phyloP scores from a whole-genome alignment of 1,140 invertebrate genomes.

The Sinonovacula constricta region DNA sequence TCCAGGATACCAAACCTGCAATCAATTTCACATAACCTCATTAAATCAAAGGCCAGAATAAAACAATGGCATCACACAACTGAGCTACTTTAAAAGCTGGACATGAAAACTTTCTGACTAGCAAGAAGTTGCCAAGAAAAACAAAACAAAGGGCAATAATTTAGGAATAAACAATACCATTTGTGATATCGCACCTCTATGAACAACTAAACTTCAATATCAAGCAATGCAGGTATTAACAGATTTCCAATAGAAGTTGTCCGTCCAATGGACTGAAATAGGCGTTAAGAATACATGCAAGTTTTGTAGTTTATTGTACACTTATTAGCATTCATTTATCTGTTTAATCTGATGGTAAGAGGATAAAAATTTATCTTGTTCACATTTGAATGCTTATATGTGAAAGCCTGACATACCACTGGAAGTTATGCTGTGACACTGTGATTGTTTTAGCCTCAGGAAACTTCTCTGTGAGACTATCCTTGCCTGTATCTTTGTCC shows the following conservation, averaged over 20 bases:
- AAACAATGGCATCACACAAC: not conserved
- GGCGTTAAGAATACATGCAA: not conserved
- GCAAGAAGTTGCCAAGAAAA: not conserved
- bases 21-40: not conserved
- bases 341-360: not conserved
- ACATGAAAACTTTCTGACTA: not conserved
- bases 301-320: not conserved
- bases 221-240: no score
- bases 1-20: slow-evolving; percentile 44
- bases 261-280: no score
- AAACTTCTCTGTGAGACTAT: slow-evolving; percentile 29
- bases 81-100: no score
- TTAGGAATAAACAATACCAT: no score
- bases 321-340: not conserved
- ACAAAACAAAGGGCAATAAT: no score
- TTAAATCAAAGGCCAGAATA: not conserved
- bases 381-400: no score
- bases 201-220: no score
- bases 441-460: slow-evolving; percentile 47
- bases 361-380: not conserved
- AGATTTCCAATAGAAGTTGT: no score
- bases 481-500: slow-evolving; percentile 41
- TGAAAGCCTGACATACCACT: slow-evolving; percentile 35
- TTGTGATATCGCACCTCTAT: not conserved
- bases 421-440: slow-evolving; percentile 38